Percentiles rank a stretch among this genome's conserved stretches.
Conservation (phyloP, 2,797 vertebrate genomes). For the Mallotus villosus region DNA sequence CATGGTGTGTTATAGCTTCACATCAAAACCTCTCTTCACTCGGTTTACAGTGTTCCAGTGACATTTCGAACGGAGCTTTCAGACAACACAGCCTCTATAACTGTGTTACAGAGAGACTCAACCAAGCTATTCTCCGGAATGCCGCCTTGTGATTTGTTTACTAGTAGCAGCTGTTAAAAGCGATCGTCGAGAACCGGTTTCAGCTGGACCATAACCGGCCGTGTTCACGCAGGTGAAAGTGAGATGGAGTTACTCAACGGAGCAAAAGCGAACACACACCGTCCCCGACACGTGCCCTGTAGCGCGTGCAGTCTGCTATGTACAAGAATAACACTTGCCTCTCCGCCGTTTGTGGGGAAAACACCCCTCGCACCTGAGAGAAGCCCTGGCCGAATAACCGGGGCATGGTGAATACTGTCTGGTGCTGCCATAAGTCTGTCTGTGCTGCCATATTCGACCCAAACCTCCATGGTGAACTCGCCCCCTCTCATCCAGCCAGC, state of each 20-base stretch:
- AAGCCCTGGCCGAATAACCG: not conserved
- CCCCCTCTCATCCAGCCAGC: too few relatives aligned
- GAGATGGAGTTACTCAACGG: constrained; percentile 6
- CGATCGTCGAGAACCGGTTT: not conserved
- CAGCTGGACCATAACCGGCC: not conserved
- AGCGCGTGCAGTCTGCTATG: constrained; percentile 36
- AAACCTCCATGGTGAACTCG: not conserved
- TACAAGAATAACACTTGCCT: constrained; percentile 29
- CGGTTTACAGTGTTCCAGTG: not conserved
- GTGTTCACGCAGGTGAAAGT: not conserved
- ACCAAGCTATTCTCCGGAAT: not conserved
- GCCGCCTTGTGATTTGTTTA: not conserved
- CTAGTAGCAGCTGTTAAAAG: constrained; percentile 46
- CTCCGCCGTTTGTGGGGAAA: constrained; percentile 1
- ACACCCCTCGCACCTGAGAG: constrained; percentile 30
- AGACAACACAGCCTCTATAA: not conserved
- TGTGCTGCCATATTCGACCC: not conserved
- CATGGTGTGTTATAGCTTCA: not conserved
- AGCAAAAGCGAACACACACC: constrained; percentile 37
- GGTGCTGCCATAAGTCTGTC: not conserved
- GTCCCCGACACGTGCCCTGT: constrained; percentile 4
- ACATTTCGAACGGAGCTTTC: not conserved
- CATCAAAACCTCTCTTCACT: not conserved
- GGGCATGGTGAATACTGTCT: constrained; percentile 2
- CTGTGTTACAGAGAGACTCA: not conserved